Conservation (phyloP, 2,797 vertebrate species). For the Notoglanidium macrostoma region DNA sequence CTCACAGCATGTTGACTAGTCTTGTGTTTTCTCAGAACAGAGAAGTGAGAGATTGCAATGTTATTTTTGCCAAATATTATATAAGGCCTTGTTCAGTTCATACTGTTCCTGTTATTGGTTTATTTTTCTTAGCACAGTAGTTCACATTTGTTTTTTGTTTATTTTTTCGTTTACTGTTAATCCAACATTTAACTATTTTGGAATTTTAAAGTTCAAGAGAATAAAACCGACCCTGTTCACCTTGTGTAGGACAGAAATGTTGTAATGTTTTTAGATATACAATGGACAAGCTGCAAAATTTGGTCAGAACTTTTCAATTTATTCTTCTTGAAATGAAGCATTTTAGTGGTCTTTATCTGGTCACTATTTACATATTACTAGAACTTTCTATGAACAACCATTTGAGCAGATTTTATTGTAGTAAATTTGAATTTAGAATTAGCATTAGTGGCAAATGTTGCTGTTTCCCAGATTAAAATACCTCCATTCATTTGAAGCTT, state of each 20-base stretch:
- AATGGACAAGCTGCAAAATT: not conserved
- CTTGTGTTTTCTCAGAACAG: conserved; percentile 34
- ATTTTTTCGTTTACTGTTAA: not conserved
- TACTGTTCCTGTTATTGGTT: conserved; percentile 34
- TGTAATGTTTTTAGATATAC: not conserved
- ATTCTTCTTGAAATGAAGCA: not conserved
- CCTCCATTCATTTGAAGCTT: not conserved
- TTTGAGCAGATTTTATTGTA: not conserved
- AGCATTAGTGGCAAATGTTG: not conserved
- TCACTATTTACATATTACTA: not conserved
- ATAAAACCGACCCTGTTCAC: not conserved
- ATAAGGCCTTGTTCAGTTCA: conserved; percentile 34
- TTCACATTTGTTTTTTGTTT: not conserved
- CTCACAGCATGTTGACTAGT: conserved; percentile 25
- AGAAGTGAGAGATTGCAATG: conserved; percentile 36
- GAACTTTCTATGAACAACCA: not conserved
- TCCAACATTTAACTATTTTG: not conserved
- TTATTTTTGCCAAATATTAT: conserved; percentile 47
- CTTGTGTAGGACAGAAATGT: not conserved
- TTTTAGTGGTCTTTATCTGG: not conserved
- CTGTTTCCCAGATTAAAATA: conserved; percentile 1
- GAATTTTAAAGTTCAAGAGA: not conserved
- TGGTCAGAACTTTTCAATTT: not conserved
- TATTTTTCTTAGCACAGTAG: conserved; percentile 17
- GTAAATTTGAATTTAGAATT: not conserved